Conservation (phyloP, 53 echinoderm and acorn worm genomes). For the Antedon mediterranea region DNA sequence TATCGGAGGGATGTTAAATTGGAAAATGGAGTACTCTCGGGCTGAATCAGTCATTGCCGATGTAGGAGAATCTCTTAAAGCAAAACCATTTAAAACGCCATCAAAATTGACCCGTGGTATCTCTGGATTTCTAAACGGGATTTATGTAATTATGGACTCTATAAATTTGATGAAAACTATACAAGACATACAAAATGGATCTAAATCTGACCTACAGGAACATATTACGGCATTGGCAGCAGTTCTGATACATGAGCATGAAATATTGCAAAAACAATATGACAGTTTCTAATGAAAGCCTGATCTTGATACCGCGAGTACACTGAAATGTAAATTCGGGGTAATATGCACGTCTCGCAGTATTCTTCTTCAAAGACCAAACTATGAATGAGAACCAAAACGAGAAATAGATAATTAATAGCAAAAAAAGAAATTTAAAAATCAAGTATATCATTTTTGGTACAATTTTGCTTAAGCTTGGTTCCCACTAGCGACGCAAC, state of each 20-base stretch:
- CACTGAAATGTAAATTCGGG: no score
- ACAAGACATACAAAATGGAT: background rate
- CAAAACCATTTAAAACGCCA: background rate
- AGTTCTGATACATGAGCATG: background rate
- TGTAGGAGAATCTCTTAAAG: background rate
- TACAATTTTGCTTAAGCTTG: no score
- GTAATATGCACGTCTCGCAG: no score
- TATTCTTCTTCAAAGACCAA: no score
- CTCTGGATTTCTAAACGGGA: background rate
- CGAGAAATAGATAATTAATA: no score
- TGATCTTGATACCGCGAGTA: no score
- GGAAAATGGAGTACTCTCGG: background rate
- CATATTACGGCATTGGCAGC: background rate
- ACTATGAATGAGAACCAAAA: no score
- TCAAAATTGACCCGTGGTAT: background rate
- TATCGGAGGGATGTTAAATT: background rate
- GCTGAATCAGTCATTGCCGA: background rate
- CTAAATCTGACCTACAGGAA: background rate
- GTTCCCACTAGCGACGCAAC: no score
- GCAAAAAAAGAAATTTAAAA: no score
- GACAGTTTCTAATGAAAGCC: no score
- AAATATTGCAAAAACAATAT: background rate
- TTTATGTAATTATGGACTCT: background rate
- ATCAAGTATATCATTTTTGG: no score
- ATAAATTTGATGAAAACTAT: background rate